Conservation (phyloP, 53 echinoderm and acorn worm species). For the Henricia sp. region DNA sequence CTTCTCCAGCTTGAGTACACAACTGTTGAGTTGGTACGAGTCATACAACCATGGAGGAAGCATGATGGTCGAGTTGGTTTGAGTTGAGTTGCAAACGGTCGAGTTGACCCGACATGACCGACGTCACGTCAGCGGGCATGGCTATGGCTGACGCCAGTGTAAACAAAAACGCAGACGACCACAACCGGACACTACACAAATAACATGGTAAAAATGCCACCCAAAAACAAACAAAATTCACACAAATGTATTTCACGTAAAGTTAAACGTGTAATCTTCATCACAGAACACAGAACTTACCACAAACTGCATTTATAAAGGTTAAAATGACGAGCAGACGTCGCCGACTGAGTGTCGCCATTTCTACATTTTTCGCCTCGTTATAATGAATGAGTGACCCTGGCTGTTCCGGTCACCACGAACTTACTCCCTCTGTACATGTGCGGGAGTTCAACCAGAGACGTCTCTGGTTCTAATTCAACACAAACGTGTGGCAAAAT, state of each 20-base stretch:
- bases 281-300: conserved; percentile 39
- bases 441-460: not conserved
- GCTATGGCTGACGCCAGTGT: not conserved
- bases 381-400: conserved; percentile 15
- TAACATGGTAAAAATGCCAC: conserved; percentile 1
- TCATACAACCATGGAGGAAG: no score
- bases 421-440: conserved; percentile 53
- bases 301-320: conserved; percentile 60
- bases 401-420: conserved; percentile 52
- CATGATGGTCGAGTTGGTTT: no score
- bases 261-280: not conserved
- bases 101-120: no score
- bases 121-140: not conserved
- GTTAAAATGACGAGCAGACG: conserved; percentile 58
- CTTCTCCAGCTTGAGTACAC: no score
- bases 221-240: not conserved
- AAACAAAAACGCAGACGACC: conserved; percentile 5
- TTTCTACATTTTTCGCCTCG: conserved; percentile 60
- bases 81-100: no score
- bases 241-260: not conserved
- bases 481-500: not conserved
- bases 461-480: not conserved
- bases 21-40: no score
- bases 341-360: conserved; percentile 75
- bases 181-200: not conserved